Base-by-base conservation (phyloP, 2,113 vertebrate genomes). In the Dicrurus megarhynchus region DNA sequence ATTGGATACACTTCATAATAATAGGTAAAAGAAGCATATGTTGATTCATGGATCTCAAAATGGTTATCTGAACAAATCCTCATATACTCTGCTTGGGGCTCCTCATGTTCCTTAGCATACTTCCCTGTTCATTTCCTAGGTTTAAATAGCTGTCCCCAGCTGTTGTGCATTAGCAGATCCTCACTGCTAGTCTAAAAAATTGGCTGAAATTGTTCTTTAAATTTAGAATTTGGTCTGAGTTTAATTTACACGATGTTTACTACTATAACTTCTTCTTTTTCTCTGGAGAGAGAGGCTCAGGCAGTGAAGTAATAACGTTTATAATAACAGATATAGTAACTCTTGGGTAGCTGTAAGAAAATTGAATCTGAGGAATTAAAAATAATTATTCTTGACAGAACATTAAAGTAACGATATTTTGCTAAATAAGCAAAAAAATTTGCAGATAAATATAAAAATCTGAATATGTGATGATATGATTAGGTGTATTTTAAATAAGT, bases 141-240 rank as follows among this genome's bases (percentile, higher is more conserved):
- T 87, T 93, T 95, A 77, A 90, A 89, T 90, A 86, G 50, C 78
- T 95, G 87, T 90, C 47, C 57, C 75, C 71, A 87, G 84, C 90
- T 97, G 87, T 74, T 91, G 75, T 35, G 10, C 42, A 41, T 96
- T 95, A 97, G 63, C 67, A 85, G 78, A 91, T 94, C 75, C 50
- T 61, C 63, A 85, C 33, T 91, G 75, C 67, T 90, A 28, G 67
- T 73, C 70, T 80, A 65, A 91, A 95, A 92, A 89, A 52, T 64
- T 76, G 84, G 37, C 87, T 76, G 61, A 87, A 95, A 87, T 35
- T 47, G 3, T 16, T 67, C 59, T 87, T 93, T 84, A 89, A 91
- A 93, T 95, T 96, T 89, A 94, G 89, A 94, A 85, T 94, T 96
- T 83, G 78, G 73, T 89, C 87, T 93, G 90, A 93, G 44, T 96